Evolutionary conservation across 2,113 vertebrate genomes (phyloP), one percentile per base, ranked within the genome.

Genomic region (Propithecus coquereli): DNA sequence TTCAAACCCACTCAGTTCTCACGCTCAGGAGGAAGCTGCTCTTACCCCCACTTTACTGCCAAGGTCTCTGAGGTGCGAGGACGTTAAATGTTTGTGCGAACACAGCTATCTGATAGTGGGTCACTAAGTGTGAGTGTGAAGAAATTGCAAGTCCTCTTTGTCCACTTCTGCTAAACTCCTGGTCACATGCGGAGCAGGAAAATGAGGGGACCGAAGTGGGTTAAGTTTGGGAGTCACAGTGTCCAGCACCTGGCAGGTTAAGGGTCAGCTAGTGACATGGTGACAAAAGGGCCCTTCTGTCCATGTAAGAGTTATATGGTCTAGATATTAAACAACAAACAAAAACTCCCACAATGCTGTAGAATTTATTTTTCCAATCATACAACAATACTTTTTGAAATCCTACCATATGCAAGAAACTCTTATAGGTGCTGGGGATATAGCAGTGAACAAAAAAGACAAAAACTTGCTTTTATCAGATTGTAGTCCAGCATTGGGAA

Each of bases 121-220:
- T 40, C 20, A 57, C 23, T 27, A 32, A 79, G 20, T 20, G 17
- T 76, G 57, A 66, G 13, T 10, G 7, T 50, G 47, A 90, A 76
- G 82, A n/a, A 54, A 4, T 16, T 18, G 0, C 11, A 4, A 11
- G 0, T 20, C 2, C 7, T 13, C 71, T 54, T 59, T 71, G 50
- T 85, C 12, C 3, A 37, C 17, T 9, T 65, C 74, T 57, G 61
- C 32, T 32, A 22, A 23, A 57, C 30, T 54, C 17, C 32, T 61
- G 18, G 40, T 7, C 32, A 43, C 40, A 17, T 0, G 9, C 17
- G 3, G 7, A 32, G 2, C 3, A 43, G 16, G 27, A 12, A 17
- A 37, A 30, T 37, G 57, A 47, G 14, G 43, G 54, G 63, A 27
- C 25, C 27, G 8, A 79, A 6, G 47, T 5, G 23, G 40, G 23